phyloP scores from a whole-genome alignment of 1,140 invertebrate species.

The Diachasma alloeum region DNA sequence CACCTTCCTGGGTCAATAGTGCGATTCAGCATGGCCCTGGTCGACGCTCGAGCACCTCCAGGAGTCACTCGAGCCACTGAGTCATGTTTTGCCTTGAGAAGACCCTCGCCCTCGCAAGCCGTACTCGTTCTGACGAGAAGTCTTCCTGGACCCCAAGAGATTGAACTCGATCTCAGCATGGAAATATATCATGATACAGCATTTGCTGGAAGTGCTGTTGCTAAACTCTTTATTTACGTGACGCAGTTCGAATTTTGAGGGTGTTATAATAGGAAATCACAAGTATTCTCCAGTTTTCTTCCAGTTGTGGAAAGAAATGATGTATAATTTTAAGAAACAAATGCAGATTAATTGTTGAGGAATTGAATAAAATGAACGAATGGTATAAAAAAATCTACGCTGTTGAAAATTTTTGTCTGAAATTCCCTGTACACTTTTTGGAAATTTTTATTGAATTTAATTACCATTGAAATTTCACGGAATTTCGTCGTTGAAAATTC shows the following conservation, averaged over 20 bases:
- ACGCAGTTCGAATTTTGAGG: slow-evolving; percentile 82
- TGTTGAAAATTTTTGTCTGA: too few species aligned
- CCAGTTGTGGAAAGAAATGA: too few species aligned
- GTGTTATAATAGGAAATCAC: not conserved
- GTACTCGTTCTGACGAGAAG: slow-evolving; percentile 76
- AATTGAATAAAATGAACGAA: not conserved
- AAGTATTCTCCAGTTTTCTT: not conserved
- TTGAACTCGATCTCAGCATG: slow-evolving; percentile 87
- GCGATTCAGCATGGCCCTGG: slow-evolving; percentile 78
- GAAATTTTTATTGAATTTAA: not conserved
- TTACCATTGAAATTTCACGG: too few species aligned
- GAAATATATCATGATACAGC: slow-evolving; percentile 76
- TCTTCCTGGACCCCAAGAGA: slow-evolving; percentile 87
- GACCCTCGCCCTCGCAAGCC: slow-evolving; percentile 72
- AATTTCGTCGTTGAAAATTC: too few species aligned
- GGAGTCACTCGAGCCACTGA: slow-evolving; percentile 71
- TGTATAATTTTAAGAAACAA: too few species aligned
- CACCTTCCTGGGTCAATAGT: slow-evolving; percentile 73
- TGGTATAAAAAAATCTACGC: not conserved
- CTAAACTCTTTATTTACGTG: slow-evolving; percentile 85
- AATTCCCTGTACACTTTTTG: too few species aligned
- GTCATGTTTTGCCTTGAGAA: slow-evolving; percentile 72
- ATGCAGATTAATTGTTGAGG: too few species aligned
- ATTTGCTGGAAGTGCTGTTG: slow-evolving; percentile 81
- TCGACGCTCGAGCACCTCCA: slow-evolving; percentile 69